A percentile compares a stretch with the other conserved stretches of the same genome.
Conservation (phyloP, 2,888 invertebrate genomes). For the Sarcophaga variegata region DNA sequence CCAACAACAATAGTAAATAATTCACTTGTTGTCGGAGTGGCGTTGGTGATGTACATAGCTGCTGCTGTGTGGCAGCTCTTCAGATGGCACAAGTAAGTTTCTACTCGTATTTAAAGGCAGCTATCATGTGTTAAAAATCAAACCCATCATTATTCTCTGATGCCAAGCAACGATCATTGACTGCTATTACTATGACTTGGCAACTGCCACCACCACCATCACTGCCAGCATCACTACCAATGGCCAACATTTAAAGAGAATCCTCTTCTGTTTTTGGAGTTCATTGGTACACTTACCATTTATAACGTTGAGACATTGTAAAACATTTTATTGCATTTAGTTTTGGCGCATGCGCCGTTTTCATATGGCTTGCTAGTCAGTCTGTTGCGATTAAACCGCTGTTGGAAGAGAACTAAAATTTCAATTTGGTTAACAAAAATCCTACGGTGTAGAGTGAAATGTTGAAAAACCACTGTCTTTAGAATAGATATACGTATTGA, state of each 20-base stretch:
- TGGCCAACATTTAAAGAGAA: constrained; percentile 30
- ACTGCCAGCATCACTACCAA: constrained; percentile 34
- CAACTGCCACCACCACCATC: constrained; percentile 48
- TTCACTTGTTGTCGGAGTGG: constrained; percentile 60
- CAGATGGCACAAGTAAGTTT: constrained; percentile 37
- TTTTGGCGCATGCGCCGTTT: constrained; percentile 61
- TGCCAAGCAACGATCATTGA: neutral
- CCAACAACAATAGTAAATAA: constrained; percentile 61
- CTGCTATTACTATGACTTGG: neutral
- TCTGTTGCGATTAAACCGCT: neutral
- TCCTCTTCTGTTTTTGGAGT: neutral
- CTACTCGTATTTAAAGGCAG: constrained; percentile 19
- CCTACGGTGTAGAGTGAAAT: too few species aligned
- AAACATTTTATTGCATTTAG: constrained; percentile 63
- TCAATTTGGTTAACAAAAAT: too few species aligned
- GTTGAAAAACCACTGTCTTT: constrained; percentile 25
- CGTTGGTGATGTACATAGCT: constrained; percentile 15
- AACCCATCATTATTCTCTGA: constrained; percentile 64
- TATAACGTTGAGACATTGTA: constrained; percentile 32
- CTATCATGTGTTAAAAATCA: constrained; percentile 66
- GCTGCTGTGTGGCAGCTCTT: neutral
- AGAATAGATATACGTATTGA: constrained; percentile 58
- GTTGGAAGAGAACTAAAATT: neutral
- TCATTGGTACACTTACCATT: constrained; percentile 12
- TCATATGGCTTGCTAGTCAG: neutral